Percentiles rank a stretch among this genome's conserved stretches.
phyloP scores from a whole-genome alignment of 2,888 invertebrate species.

The Agrilus mali region DNA sequence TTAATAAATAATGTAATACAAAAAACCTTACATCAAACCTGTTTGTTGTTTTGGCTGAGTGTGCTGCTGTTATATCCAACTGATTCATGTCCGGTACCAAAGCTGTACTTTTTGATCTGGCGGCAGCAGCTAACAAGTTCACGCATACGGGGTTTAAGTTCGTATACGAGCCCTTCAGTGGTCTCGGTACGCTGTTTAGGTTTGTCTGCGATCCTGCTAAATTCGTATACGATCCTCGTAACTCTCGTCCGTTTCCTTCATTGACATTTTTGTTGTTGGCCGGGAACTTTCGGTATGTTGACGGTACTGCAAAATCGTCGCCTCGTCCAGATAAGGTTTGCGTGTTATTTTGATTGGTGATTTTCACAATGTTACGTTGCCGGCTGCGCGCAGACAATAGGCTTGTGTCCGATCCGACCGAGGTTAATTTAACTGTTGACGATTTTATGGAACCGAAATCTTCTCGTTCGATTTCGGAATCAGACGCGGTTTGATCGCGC shows the following conservation, averaged over 20 bases:
- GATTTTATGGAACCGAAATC: conserved; percentile 25
- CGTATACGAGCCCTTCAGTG: conserved; percentile 28
- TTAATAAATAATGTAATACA: too few species aligned
- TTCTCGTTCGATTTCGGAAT: conserved; percentile 28
- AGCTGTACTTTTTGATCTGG: not conserved
- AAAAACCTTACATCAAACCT: too few species aligned
- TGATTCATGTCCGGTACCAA: too few species aligned
- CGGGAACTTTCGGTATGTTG: too few species aligned
- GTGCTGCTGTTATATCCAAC: too few species aligned
- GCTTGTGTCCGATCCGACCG: conserved; percentile 17
- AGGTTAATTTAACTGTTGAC: conserved; percentile 17
- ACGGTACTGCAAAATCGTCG: too few species aligned
- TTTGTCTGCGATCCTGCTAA: conserved; percentile 20
- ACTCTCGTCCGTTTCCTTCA: too few species aligned
- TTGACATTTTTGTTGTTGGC: too few species aligned
- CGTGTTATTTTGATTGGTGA: not conserved
- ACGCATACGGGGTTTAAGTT: conserved; percentile 25
- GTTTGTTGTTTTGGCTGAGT: too few species aligned
- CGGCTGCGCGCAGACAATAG: conserved; percentile 5
- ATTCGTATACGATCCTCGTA: not conserved
- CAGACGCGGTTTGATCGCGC: conserved; percentile 20
- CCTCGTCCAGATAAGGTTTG: not conserved
- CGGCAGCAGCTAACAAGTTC: conserved; percentile 19
- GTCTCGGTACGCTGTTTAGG: conserved; percentile 23
- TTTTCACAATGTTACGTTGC: too few species aligned